phyloP scores from a whole-genome alignment of 2,888 invertebrate species.

The Gonocerus acuteangulatus region DNA sequence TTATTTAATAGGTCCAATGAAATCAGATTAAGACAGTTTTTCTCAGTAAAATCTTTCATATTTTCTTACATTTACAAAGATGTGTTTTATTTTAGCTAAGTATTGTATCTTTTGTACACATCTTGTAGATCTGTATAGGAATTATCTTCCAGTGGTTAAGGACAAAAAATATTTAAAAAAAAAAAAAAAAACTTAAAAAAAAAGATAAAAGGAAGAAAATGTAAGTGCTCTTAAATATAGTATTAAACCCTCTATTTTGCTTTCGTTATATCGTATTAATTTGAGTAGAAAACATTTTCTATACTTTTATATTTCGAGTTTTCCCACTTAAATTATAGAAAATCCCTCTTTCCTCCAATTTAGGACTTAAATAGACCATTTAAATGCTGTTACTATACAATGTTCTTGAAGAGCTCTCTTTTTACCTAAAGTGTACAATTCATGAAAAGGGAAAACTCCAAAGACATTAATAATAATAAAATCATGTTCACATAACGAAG shows the following conservation, averaged over 20 bases:
- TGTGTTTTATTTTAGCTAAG: constrained; percentile 17
- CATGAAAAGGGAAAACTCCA: background rate
- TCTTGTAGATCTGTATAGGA: constrained; percentile 30
- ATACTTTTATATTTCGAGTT: constrained; percentile 21
- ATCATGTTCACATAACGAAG: constrained; percentile 6
- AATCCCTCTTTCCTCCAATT: background rate
- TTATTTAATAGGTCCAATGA: too few relatives aligned
- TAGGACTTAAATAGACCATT: too few relatives aligned
- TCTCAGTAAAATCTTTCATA: background rate
- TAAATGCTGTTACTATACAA: background rate
- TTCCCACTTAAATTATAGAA: background rate
- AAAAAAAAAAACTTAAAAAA: constrained; percentile 3
- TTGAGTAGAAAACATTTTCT: constrained; percentile 17
- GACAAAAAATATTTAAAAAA: background rate
- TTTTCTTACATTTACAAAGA: too few relatives aligned
- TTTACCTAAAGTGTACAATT: background rate
- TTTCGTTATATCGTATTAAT: constrained; percentile 13
- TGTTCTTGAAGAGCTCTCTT: background rate
- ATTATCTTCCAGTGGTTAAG: constrained; percentile 31
- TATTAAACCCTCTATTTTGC: constrained; percentile 21
- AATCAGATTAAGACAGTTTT: background rate
- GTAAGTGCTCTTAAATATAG: constrained; percentile 35
- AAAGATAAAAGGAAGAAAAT: constrained; percentile 13
- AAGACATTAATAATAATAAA: constrained; percentile 11
- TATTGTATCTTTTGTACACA: constrained; percentile 27